A percentile compares a stretch with the other conserved stretches of the same genome.
Evolutionary conservation across 2,113 vertebrate genomes (phyloP).

Genomic region (Otis tarda): DNA sequence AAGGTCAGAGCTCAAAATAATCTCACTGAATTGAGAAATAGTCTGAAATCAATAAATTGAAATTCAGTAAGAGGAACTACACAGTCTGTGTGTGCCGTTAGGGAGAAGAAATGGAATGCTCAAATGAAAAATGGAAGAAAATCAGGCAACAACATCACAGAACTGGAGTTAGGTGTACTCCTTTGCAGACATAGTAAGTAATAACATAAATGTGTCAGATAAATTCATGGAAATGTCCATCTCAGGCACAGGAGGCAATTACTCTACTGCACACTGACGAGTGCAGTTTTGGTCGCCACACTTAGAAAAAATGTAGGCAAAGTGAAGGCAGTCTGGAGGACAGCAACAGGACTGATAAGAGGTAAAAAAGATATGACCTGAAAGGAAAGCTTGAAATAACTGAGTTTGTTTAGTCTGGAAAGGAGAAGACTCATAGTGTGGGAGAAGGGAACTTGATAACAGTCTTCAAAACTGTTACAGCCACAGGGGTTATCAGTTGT

Average conservation of each 20-base stretch:
- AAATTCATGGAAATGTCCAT: neutral
- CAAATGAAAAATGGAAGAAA: neutral
- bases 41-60: neutral
- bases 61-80: neutral
- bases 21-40: neutral
- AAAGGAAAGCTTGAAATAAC: constrained; percentile 31
- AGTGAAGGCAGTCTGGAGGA: neutral
- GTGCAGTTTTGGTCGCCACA: neutral
- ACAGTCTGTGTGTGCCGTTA: neutral
- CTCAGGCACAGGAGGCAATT: neutral
- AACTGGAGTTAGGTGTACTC: neutral
- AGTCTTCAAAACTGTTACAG: neutral
- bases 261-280: neutral
- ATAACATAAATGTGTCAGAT: neutral
- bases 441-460: neutral
- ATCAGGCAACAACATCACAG: neutral
- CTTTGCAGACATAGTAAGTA: neutral
- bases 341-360: constrained; percentile 29
- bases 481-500: neutral
- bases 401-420: constrained; percentile 54
- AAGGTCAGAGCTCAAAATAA: neutral
- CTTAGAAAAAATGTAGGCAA: neutral
- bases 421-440: neutral
- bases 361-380: neutral
- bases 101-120: neutral